phyloP scores from a whole-genome alignment of 2,888 invertebrate genomes.

The Apotomis turbidana region DNA sequence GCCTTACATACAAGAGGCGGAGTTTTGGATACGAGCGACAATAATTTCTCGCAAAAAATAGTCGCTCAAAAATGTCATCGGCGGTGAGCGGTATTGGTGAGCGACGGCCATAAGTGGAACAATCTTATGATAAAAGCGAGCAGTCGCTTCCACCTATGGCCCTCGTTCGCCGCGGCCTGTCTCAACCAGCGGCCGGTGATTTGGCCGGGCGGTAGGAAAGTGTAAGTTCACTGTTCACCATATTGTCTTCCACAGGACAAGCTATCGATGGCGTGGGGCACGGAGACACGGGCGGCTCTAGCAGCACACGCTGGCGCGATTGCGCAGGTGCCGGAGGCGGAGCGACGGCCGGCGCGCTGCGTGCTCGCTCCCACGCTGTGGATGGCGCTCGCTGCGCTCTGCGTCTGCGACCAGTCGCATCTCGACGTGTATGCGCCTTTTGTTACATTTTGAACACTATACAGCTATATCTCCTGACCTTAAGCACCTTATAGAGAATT shows the following conservation, averaged over 20 bases:
- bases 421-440: not conserved
- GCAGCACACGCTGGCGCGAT: constrained; percentile 93
- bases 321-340: constrained; percentile 90
- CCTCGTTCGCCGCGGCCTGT: constrained; percentile 83
- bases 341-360: constrained; percentile 90
- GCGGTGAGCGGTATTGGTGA: no score
- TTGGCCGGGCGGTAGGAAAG: constrained; percentile 82
- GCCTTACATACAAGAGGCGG: no score
- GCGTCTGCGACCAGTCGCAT: constrained; percentile 89
- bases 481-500: no score
- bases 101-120: no score
- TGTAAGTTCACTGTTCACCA: not conserved
- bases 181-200: constrained; percentile 90
- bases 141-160: no score
- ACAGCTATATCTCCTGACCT: no score
- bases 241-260: constrained; percentile 86
- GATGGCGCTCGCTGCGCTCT: constrained; percentile 92
- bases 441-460: no score
- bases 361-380: constrained; percentile 93
- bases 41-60: no score
- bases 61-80: no score
- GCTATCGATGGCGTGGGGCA: constrained; percentile 92
- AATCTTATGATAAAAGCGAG: no score
- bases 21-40: no score
- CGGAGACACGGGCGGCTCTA: constrained; percentile 93